Percentiles rank a stretch among this genome's conserved stretches.
Conservation (phyloP, 2,797 vertebrate species). For the Serranus cabrilla region DNA sequence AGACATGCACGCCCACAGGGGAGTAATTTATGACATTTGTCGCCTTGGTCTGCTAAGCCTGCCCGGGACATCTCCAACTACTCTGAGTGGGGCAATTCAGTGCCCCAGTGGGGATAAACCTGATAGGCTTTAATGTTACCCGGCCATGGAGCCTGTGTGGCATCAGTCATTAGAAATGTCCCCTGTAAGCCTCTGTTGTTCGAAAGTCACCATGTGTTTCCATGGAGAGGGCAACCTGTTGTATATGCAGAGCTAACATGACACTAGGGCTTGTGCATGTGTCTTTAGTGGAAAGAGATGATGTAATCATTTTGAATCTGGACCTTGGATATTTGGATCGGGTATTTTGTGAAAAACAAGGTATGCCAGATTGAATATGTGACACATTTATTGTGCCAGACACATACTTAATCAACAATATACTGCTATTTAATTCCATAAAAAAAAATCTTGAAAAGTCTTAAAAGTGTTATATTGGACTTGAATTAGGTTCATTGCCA, state of each 20-base stretch:
- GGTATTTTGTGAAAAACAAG: too few species aligned
- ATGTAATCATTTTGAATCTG: too few species aligned
- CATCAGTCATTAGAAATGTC: conserved; percentile 81
- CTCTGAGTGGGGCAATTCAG: conserved; percentile 78
- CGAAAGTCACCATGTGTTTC: conserved; percentile 71
- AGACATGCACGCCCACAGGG: conserved; percentile 78
- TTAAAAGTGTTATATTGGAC: too few species aligned
- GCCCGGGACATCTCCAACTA: conserved; percentile 73
- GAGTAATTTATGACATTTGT: conserved; percentile 87
- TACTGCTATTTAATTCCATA: too few species aligned
- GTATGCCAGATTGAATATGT: too few species aligned
- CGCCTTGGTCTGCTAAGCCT: conserved; percentile 83
- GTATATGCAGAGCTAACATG: conserved; percentile 38
- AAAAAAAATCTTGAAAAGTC: too few species aligned
- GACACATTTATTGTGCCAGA: too few species aligned
- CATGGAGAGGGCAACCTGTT: conserved; percentile 71
- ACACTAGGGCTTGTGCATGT: conserved; percentile 23
- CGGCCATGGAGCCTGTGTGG: conserved; percentile 72
- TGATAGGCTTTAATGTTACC: conserved; percentile 83
- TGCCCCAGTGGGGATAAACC: conserved; percentile 79
- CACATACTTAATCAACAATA: too few species aligned
- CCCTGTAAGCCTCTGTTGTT: conserved; percentile 75
- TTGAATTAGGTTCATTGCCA: too few species aligned
- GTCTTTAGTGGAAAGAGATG: conserved; percentile 21
- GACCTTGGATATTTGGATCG: too few species aligned